Percentiles rank a stretch among this genome's conserved stretches.
Conservation (phyloP, 1,140 invertebrate species). For the Sitobion miscanthi region DNA sequence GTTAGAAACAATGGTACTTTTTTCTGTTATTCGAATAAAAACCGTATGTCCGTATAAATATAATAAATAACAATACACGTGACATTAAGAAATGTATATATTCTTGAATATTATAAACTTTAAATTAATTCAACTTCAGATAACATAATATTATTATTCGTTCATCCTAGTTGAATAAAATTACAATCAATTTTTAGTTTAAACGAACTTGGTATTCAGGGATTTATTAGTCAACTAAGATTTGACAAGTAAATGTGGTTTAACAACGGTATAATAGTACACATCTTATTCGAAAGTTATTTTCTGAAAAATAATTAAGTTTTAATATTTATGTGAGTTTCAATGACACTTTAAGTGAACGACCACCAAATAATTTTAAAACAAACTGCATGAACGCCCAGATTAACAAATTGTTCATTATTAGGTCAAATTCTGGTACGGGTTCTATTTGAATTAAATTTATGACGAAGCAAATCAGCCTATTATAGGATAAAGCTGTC, state of each 20-base stretch:
- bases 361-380: background rate
- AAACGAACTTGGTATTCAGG: background rate
- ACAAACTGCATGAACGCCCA: background rate
- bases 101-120: background rate
- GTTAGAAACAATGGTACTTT: background rate
- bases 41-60: background rate
- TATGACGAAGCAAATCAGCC: background rate
- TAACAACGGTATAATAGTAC: background rate
- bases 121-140: background rate
- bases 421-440: background rate
- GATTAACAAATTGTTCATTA: background rate
- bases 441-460: background rate
- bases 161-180: background rate
- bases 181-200: background rate
- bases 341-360: background rate
- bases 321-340: constrained; percentile 7
- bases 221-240: background rate
- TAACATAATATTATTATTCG: background rate
- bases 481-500: background rate
- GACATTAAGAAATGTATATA: background rate
- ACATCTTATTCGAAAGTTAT: background rate
- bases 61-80: background rate
- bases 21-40: background rate
- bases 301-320: background rate
- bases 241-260: background rate